Conservation (phyloP, 2,797 vertebrate genomes). For the Oreortyx pictus region DNA sequence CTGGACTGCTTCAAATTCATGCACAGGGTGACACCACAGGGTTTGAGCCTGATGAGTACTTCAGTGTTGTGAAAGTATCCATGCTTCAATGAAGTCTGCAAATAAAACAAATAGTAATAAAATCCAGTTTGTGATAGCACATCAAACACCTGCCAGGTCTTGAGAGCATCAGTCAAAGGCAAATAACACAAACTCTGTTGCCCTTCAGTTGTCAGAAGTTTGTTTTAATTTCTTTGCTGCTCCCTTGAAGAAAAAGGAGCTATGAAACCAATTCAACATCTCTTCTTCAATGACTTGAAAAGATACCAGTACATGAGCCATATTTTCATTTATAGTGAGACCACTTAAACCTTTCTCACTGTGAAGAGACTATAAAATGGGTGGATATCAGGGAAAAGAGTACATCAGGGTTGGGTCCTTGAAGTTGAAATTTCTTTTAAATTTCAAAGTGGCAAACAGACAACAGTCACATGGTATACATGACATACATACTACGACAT, state of each 20-base stretch:
- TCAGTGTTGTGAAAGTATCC: fast-evolving
- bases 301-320: neutral
- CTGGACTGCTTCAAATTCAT: neutral
- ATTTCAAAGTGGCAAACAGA: neutral
- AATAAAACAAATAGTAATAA: conserved; percentile 57
- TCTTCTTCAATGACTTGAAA: neutral
- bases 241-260: neutral
- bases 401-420: neutral
- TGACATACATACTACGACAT: neutral
- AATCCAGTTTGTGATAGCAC: conserved; percentile 26
- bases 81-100: neutral
- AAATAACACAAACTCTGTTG: conserved; percentile 30
- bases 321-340: neutral
- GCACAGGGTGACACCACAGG: neutral
- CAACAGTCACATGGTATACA: neutral
- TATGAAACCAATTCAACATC: neutral
- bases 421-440: neutral
- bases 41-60: neutral
- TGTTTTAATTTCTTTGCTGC: conserved; percentile 5
- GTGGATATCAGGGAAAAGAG: neutral
- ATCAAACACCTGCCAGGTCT: neutral
- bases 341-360: neutral
- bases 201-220: neutral
- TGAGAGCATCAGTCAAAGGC: neutral
- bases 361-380: neutral